Percentiles rank a stretch among this genome's conserved stretches.
phyloP scores from a whole-genome alignment of 2,113 vertebrate species.

The Archilochus colubris region DNA sequence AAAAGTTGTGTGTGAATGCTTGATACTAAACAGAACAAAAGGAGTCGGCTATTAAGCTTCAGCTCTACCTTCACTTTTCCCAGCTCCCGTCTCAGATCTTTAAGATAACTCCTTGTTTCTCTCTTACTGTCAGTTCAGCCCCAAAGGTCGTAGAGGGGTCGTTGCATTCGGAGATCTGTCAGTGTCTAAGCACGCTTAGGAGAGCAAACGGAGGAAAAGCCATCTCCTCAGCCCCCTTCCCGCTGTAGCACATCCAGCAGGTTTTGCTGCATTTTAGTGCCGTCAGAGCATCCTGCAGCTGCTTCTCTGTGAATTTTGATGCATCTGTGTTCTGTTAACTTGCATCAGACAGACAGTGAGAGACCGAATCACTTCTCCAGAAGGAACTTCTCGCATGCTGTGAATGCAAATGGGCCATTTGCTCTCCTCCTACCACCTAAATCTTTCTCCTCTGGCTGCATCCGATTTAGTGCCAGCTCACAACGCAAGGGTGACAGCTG shows the following conservation, averaged over 20 bases:
- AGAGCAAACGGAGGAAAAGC: neutral
- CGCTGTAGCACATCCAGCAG: neutral
- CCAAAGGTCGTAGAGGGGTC: neutral
- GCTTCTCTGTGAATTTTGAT: neutral
- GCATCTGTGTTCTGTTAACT: neutral
- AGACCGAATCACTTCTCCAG: neutral
- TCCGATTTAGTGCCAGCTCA: constrained; percentile 17
- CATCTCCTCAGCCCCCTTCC: too few relatives aligned
- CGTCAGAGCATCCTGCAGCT: neutral
- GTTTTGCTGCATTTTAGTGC: neutral
- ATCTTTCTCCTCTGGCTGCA: neutral
- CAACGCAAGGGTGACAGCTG: constrained; percentile 53
- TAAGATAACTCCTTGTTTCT: neutral
- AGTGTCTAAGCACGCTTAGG: neutral
- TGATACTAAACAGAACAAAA: neutral
- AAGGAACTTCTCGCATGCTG: neutral
- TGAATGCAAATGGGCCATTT: constrained; percentile 27
- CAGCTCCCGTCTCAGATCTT: neutral
- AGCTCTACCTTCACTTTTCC: neutral
- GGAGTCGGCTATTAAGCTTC: neutral
- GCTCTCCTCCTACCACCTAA: neutral
- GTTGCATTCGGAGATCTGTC: neutral
- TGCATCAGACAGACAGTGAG: neutral
- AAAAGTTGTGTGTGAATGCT: neutral
- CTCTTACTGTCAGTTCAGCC: neutral